A percentile compares a stretch with the other conserved stretches of the same genome.
phyloP scores from a whole-genome alignment of 2,888 invertebrate genomes.

The Tolmerus cingulatus region DNA sequence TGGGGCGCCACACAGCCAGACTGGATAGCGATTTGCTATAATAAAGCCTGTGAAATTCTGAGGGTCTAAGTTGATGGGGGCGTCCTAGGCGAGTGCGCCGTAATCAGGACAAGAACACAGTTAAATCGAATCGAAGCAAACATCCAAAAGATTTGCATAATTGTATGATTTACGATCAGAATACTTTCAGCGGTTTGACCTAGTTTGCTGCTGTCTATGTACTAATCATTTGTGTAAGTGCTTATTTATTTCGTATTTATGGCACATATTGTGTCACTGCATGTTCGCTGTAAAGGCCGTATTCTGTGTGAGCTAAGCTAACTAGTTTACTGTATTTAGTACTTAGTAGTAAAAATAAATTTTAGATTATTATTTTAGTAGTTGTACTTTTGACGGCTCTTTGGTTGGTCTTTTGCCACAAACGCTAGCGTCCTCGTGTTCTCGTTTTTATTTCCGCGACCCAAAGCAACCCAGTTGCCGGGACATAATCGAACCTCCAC shows the following conservation, averaged over 20 bases:
- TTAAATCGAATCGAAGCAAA: neutral
- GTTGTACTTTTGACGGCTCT: neutral
- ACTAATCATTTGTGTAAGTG: constrained; percentile 1
- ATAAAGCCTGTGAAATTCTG: constrained; percentile 95
- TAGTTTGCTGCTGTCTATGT: constrained; percentile 7
- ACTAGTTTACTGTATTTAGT: neutral
- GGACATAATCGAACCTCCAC: neutral
- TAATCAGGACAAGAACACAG: neutral
- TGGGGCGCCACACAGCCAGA: constrained; percentile 99
- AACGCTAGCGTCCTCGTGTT: neutral
- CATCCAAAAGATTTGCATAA: neutral
- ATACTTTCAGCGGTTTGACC: neutral
- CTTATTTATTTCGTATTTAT: constrained; percentile 30
- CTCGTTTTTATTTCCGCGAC: neutral
- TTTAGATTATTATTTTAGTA: constrained; percentile 1
- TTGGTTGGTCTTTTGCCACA: neutral
- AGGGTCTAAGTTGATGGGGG: constrained; percentile 75
- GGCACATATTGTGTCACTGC: constrained; percentile 26
- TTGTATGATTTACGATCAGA: neutral
- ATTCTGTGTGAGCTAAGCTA: constrained; percentile 10
- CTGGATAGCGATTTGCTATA: constrained; percentile 99
- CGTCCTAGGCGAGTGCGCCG: neutral
- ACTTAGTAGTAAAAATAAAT: neutral
- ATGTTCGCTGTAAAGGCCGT: constrained; percentile 17
- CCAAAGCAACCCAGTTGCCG: neutral